Conservation (phyloP, 1,140 invertebrate species). For the Platyscapa corneri region DNA sequence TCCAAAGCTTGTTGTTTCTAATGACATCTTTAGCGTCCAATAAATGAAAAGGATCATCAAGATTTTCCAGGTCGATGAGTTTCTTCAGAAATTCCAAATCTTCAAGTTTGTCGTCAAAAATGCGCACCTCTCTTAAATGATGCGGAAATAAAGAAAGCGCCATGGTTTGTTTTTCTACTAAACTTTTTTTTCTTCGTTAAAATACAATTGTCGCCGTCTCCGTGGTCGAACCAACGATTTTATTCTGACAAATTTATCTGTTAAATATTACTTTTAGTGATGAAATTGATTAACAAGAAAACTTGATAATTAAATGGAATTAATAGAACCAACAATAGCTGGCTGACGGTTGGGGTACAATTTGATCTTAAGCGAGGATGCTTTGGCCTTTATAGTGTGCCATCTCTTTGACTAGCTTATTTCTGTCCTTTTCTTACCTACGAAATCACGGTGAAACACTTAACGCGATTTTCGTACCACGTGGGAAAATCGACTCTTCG, state of each 20-base stretch:
- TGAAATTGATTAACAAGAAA: not conserved
- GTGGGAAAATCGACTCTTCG: slow-evolving; percentile 30
- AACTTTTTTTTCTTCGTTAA: not conserved
- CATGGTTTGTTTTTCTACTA: slow-evolving; percentile 22
- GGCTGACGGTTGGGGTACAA: slow-evolving; percentile 24
- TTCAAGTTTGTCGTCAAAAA: slow-evolving; percentile 63
- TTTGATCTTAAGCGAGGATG: not conserved
- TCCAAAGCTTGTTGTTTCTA: slow-evolving; percentile 79
- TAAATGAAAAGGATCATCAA: slow-evolving; percentile 81
- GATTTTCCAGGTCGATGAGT: slow-evolving; percentile 64
- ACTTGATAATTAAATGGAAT: not conserved
- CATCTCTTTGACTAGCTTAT: not conserved
- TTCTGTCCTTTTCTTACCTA: slow-evolving; percentile 16
- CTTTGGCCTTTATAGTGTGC: slow-evolving; percentile 29
- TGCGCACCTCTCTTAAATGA: slow-evolving; percentile 54
- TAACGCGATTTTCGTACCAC: not conserved
- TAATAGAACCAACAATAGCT: not conserved
- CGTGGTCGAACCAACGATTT: not conserved
- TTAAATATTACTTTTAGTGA: not conserved
- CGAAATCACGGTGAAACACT: not conserved
- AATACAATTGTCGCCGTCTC: not conserved
- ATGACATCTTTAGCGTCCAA: slow-evolving; percentile 80
- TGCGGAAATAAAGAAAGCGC: slow-evolving; percentile 36
- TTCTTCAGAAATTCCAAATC: slow-evolving; percentile 63
- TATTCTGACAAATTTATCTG: not conserved